Base-by-base conservation (phyloP, 2,888 invertebrate genomes). In the Carpatolechia fugitivella region DNA sequence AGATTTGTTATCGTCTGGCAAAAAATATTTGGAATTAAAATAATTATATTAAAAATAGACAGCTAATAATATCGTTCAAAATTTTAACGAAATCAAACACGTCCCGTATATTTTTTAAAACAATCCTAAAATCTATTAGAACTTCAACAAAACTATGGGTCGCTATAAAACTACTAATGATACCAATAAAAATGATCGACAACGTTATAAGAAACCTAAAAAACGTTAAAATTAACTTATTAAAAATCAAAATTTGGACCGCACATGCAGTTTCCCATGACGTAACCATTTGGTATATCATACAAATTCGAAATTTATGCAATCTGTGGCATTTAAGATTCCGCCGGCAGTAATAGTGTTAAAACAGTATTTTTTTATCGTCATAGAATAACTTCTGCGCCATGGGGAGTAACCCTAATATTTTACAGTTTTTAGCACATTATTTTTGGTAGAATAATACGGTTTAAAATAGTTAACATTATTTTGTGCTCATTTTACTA, bases 271-370 rank as follows among this genome's bases (percentile, higher is more conserved):
- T 57, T 80, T 76, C 76, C 74, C 76, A 79, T 74, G 75, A 68
- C 67, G 64, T 64, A 67, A 68, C 66, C 60, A 70, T 73, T 71
- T 70, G 61, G 58, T 73, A 63, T 68, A 67, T 66, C 62, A 64
- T 61, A 60, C 24, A 24, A 49, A 38, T 82, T 76, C 82, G 83
- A 20, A 36, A 38, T 82, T 76, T 82, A 84, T 83, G 82, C 84
- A 82, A 82, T 78, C 71, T 63, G 69, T 57, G 56, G 60, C 49
- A 59, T 63, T 63, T 20, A 59, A 59, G 59, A 60, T 16, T 54
- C 64, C 56, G 14, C n/a, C 29, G 41, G 46, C 56, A 49, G 54
- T 68, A 67, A 65, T 60, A 61, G 73, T 67, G 75, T 78, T 66
- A 74, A 72, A 71, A 68, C 59, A 63, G 56, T 59, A 66, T 54